A percentile compares a stretch with the other conserved stretches of the same genome.
phyloP scores from a whole-genome alignment of 2,888 invertebrate genomes.

The Halocaridina rubra region DNA sequence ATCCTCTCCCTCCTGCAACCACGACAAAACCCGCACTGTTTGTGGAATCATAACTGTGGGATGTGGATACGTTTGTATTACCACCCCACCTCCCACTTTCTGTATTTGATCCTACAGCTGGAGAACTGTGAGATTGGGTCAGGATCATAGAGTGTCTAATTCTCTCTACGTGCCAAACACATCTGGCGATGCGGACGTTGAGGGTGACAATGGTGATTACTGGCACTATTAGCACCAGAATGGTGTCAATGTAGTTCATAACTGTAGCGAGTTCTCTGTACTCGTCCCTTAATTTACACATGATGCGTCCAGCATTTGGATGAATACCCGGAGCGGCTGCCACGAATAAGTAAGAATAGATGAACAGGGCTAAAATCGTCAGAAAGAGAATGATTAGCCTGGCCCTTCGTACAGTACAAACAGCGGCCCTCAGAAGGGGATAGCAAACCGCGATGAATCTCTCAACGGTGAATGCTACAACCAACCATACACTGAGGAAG shows the following conservation, averaged over 20 bases:
- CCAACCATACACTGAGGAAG: slow-evolving; percentile 85
- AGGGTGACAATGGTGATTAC: slow-evolving; percentile 78
- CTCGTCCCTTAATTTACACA: slow-evolving; percentile 69
- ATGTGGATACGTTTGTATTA: no score
- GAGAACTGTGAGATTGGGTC: slow-evolving; percentile 78
- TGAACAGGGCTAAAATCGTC: slow-evolving; percentile 71
- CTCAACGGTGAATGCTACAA: slow-evolving; percentile 87
- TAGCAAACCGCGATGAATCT: slow-evolving; percentile 85
- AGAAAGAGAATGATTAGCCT: slow-evolving; percentile 74
- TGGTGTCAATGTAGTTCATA: slow-evolving; percentile 79
- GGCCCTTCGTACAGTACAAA: slow-evolving; percentile 81
- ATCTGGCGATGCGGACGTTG: slow-evolving; percentile 78
- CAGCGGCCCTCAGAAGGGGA: slow-evolving; percentile 76
- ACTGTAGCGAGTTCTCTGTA: slow-evolving; percentile 73
- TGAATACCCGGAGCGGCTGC: slow-evolving; percentile 69
- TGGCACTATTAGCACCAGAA: slow-evolving; percentile 80
- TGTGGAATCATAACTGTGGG: not conserved
- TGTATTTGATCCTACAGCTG: slow-evolving; percentile 68
- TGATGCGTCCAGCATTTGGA: slow-evolving; percentile 29
- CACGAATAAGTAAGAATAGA: slow-evolving; percentile 73
- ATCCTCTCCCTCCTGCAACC: not conserved
- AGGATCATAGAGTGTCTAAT: slow-evolving; percentile 65
- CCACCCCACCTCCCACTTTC: not conserved
- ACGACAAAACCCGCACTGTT: not conserved
- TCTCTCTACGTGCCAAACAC: slow-evolving; percentile 71